phyloP scores from a whole-genome alignment of 2,888 invertebrate genomes.

The Xestia xanthographa region DNA sequence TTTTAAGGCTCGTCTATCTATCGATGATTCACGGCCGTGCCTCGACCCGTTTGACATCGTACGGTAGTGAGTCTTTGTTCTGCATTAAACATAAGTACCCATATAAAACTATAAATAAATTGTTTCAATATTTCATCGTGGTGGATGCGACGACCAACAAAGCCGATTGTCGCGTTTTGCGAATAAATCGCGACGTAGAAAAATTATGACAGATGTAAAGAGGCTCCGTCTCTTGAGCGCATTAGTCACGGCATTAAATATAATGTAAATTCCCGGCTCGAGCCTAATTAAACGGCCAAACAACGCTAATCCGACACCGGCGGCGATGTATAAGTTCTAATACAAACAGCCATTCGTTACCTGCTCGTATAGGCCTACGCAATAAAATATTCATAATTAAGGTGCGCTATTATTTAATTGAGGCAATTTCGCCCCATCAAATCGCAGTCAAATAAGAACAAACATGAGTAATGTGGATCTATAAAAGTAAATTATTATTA shows the following conservation, averaged over 20 bases:
- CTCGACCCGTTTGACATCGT: slow-evolving; percentile 70
- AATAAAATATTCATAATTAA: slow-evolving; percentile 80
- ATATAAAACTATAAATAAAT: slow-evolving; percentile 82
- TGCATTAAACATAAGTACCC: slow-evolving; percentile 73
- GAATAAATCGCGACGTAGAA: slow-evolving; percentile 89
- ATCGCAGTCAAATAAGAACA: slow-evolving; percentile 88
- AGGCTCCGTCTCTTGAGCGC: slow-evolving; percentile 75
- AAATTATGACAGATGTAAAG: slow-evolving; percentile 89
- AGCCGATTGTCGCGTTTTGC: slow-evolving; percentile 86
- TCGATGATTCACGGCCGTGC: slow-evolving; percentile 77
- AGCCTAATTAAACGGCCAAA: slow-evolving; percentile 82
- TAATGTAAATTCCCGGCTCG: slow-evolving; percentile 81
- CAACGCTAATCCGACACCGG: slow-evolving; percentile 79
- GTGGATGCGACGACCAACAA: slow-evolving; percentile 79
- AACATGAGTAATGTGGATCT: slow-evolving; percentile 89
- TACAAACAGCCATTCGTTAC: slow-evolving; percentile 76
- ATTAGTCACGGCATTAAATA: slow-evolving; percentile 88
- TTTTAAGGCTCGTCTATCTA: slow-evolving; percentile 72
- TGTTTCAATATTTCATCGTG: slow-evolving; percentile 80
- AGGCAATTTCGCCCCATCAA: slow-evolving; percentile 85
- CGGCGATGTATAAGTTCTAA: slow-evolving; percentile 71
- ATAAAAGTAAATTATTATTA: slow-evolving; percentile 90
- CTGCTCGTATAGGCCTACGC: slow-evolving; percentile 62
- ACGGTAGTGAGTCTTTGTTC: slow-evolving; percentile 75
- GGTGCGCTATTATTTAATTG: slow-evolving; percentile 84